phyloP scores from a whole-genome alignment of 2,888 invertebrate species.

The Psylliodes chrysocephalus region DNA sequence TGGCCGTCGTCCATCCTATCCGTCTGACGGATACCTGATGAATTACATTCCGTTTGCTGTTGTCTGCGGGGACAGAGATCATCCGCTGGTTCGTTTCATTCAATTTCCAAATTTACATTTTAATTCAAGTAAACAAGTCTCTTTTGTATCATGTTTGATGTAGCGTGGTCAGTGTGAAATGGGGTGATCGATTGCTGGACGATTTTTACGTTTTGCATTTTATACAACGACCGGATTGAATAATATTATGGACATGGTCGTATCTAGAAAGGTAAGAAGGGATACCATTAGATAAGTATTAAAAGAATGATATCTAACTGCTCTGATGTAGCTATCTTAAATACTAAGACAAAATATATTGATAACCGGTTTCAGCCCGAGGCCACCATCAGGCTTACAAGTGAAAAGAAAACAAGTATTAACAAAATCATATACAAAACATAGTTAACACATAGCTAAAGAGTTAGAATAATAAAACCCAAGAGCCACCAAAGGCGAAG shows the following conservation, averaged over 20 bases:
- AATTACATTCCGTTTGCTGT: slow-evolving; percentile 45
- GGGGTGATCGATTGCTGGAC: slow-evolving; percentile 28
- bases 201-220: slow-evolving; percentile 20
- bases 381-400: no score
- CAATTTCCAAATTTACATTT: slow-evolving; percentile 41
- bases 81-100: slow-evolving; percentile 33
- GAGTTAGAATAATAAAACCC: no score
- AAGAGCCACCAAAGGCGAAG: no score
- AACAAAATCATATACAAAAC: no score
- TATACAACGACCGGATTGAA: slow-evolving; percentile 15
- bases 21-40: slow-evolving; percentile 44
- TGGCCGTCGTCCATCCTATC: slow-evolving; percentile 35
- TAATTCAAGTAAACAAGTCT: slow-evolving; percentile 36
- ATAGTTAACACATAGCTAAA: no score
- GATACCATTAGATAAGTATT: no score
- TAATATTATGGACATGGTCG: not conserved
- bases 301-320: no score
- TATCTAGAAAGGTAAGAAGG: no score
- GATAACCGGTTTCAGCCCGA: no score
- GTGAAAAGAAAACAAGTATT: no score
- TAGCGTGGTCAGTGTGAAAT: slow-evolving; percentile 17
- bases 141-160: slow-evolving; percentile 34
- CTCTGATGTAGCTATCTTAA: no score
- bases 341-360: no score
- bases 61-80: slow-evolving; percentile 32